These are phyloP conservation scores for Gallinago media DNA, from an alignment of 2,113 vertebrate species.

Conservation along the genomic window DNA sequence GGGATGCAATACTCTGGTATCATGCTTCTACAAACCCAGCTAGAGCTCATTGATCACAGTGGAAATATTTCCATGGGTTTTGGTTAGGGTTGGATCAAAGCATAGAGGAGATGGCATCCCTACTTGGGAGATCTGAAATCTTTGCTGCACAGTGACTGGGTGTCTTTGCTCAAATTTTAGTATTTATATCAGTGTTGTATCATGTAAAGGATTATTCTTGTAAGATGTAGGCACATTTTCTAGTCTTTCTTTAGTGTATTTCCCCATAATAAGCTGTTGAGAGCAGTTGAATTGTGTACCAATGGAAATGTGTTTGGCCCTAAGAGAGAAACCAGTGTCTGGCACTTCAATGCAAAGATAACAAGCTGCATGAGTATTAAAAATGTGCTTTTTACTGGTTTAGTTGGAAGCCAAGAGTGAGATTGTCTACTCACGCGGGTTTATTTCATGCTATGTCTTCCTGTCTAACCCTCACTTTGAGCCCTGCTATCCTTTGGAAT, in stretches of 20 bases:
- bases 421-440: neutral
- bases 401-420: neutral
- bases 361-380: neutral
- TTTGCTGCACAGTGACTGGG: neutral
- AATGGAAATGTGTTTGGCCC: neutral
- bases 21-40: neutral
- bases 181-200: neutral
- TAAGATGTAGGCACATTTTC: neutral
- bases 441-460: neutral
- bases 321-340: neutral
- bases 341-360: neutral
- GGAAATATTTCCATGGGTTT: neutral
- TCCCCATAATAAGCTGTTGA: neutral
- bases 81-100: neutral
- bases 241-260: neutral
- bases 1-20: neutral
- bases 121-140: neutral
- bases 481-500: rapidly evolving
- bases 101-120: neutral
- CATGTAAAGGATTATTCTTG: neutral
- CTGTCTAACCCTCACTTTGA: neutral
- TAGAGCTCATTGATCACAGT: neutral
- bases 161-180: neutral
- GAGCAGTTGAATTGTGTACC: neutral
- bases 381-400: neutral